Percentiles rank a stretch among this genome's conserved stretches.
These are phyloP conservation scores for Xylocopa sonorina DNA, from an alignment of 1,140 invertebrate species.

Conservation along the genomic window DNA sequence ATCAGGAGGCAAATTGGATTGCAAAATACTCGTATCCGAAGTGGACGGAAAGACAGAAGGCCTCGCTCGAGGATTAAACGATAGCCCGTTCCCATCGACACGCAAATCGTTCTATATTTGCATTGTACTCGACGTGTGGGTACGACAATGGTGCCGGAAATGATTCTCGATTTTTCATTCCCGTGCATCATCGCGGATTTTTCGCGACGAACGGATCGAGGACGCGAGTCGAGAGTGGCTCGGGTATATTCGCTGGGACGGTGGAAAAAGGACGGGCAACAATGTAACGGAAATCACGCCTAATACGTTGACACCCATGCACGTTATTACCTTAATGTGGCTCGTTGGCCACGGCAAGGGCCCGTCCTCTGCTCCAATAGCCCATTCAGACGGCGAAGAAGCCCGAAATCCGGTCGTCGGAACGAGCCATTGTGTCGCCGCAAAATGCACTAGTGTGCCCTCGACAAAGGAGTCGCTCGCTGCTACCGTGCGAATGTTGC, in stretches of 20 bases:
- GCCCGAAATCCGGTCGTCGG: conserved; percentile 68
- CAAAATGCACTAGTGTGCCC: conserved; percentile 52
- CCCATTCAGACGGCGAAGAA: conserved; percentile 61
- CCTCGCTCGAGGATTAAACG: neutral
- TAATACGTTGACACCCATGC: conserved; percentile 69
- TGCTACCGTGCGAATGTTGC: conserved; percentile 63
- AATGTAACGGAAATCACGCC: conserved; percentile 70
- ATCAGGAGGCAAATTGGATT: conserved; percentile 4
- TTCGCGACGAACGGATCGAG: neutral
- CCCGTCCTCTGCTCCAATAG: conserved; percentile 52
- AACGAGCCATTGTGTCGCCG: conserved; percentile 69
- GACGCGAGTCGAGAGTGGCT: neutral
- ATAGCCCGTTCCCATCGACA: neutral
- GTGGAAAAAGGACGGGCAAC: conserved; percentile 34
- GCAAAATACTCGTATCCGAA: neutral
- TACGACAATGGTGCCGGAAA: conserved; percentile 37
- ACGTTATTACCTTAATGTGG: conserved; percentile 62
- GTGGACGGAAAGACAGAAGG: neutral
- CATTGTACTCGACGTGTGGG: neutral
- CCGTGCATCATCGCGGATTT: neutral
- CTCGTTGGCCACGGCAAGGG: conserved; percentile 47
- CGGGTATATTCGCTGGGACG: neutral
- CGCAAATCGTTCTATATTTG: conserved; percentile 25
- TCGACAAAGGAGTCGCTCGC: conserved; percentile 56
- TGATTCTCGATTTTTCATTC: conserved; percentile 40